Conservation (phyloP, 2,113 vertebrate species). For the Murina feae region DNA sequence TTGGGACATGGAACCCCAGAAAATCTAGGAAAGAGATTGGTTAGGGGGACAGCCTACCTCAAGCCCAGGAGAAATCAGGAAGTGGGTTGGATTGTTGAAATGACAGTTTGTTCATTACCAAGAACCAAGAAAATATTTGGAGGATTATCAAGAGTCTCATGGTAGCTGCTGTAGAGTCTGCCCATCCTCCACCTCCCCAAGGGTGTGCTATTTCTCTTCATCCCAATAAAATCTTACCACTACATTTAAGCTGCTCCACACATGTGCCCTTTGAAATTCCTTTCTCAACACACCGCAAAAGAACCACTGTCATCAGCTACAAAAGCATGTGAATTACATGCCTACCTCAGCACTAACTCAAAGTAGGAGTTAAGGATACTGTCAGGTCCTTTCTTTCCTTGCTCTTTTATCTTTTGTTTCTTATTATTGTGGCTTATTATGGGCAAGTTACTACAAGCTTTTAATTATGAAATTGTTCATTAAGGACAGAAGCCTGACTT, state of each 20-base stretch:
- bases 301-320: neutral
- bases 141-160: neutral
- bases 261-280: neutral
- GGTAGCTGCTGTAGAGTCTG: neutral
- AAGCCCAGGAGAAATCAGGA: neutral
- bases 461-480: neutral
- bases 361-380: neutral
- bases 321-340: fast-evolving
- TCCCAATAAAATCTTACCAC: neutral
- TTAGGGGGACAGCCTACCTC: neutral
- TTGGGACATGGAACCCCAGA: neutral
- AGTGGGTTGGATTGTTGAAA: neutral
- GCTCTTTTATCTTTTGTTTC: neutral
- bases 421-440: neutral
- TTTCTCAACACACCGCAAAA: neutral
- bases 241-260: neutral
- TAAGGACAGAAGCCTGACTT: neutral
- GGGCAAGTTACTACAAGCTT: neutral
- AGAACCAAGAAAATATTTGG: neutral
- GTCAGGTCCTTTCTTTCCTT: neutral
- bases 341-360: neutral
- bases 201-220: neutral
- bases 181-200: neutral
- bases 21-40: neutral
- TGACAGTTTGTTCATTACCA: neutral